phyloP scores from a whole-genome alignment of 2,113 vertebrate genomes.

The Ahaetulla prasina region DNA sequence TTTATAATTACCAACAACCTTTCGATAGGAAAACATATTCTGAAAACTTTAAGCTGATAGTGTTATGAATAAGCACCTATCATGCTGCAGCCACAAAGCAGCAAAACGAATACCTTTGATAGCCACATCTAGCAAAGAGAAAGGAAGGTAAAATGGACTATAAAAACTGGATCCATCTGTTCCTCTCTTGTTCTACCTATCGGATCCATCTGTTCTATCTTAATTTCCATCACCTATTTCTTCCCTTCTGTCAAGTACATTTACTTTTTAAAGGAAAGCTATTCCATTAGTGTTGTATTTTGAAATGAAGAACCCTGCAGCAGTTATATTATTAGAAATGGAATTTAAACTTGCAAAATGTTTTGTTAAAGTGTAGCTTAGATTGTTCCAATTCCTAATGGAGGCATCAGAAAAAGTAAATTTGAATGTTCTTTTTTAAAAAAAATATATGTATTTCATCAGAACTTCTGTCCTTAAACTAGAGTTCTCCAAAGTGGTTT shows the following conservation, averaged over 20 bases:
- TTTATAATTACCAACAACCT: background rate
- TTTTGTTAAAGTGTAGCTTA: background rate
- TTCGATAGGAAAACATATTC: background rate
- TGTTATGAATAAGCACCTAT: background rate
- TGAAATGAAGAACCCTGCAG: background rate
- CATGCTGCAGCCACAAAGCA: background rate
- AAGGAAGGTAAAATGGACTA: background rate
- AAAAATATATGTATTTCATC: background rate
- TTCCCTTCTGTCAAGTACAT: background rate
- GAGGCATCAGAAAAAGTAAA: too few relatives aligned
- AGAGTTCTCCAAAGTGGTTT: background rate
- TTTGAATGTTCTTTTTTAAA: background rate
- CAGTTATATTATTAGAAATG: background rate
- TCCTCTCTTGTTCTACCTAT: background rate
- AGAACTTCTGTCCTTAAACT: background rate
- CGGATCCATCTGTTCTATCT: background rate
- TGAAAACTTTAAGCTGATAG: background rate
- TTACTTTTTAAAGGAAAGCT: background rate
- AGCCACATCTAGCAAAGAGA: background rate
- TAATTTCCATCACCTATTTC: background rate
- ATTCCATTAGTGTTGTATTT: background rate
- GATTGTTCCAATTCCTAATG: background rate
- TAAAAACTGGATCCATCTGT: conserved; percentile 4
- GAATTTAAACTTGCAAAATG: background rate
- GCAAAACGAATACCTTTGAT: background rate